Evolutionary conservation across 2,888 invertebrate species (phyloP).

Genomic region (Gandaritis pyraliata): DNA sequence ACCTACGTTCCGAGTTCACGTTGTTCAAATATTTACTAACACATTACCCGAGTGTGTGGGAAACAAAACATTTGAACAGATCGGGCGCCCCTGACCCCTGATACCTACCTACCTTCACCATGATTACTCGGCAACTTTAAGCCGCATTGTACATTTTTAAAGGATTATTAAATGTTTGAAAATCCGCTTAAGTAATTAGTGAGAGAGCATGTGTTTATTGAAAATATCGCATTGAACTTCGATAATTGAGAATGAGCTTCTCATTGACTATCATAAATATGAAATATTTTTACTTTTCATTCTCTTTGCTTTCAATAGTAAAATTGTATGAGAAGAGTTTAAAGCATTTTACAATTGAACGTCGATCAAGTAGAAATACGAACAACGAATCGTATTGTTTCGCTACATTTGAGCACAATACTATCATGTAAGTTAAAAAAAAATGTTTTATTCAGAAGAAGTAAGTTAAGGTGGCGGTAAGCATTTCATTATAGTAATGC

Average conservation of each 20-base stretch:
- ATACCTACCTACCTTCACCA: conserved; percentile 30
- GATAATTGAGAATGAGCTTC: background rate
- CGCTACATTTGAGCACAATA: conserved; percentile 38
- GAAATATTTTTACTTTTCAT: background rate
- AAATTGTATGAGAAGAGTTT: background rate
- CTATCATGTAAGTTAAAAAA: conserved; percentile 44
- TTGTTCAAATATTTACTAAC: conserved; percentile 45
- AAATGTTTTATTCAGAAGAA: conserved; percentile 70
- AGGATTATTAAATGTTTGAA: conserved; percentile 13
- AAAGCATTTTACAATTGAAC: background rate
- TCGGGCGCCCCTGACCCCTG: conserved; percentile 33
- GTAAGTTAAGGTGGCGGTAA: conserved; percentile 59
- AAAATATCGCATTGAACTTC: background rate
- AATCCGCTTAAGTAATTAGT: conserved; percentile 2
- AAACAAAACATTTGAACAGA: conserved; percentile 41
- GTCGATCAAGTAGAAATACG: background rate
- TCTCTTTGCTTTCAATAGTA: background rate
- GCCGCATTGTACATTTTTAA: conserved; percentile 25
- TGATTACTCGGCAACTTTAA: conserved; percentile 39
- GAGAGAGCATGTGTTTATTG: background rate
- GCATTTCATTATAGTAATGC: conserved; percentile 80
- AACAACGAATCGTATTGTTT: conserved; percentile 16
- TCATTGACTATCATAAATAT: background rate
- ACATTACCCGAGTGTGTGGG: conserved; percentile 42
- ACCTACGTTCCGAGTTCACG: conserved; percentile 41